These are phyloP conservation scores for Callospermophilus lateralis DNA, from an alignment of 2,113 vertebrate species.

Conservation along the genomic window DNA sequence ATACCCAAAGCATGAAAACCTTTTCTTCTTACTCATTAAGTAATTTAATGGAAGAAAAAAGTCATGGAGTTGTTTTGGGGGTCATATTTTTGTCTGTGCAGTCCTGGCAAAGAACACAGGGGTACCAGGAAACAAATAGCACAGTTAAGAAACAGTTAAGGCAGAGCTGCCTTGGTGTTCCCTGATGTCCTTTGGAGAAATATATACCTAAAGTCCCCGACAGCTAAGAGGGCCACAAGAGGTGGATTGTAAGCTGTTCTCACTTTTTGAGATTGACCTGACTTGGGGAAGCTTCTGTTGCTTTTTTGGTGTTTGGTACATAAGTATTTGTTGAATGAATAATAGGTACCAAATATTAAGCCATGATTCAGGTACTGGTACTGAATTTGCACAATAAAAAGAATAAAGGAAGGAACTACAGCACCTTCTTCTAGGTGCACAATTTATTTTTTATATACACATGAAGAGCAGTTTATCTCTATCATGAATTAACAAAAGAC, in stretches of 20 bases:
- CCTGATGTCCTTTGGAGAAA: constrained; percentile 22
- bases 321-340: constrained; percentile 42
- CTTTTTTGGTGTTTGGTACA: not conserved
- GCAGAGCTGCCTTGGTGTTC: not conserved
- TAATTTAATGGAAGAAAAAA: constrained; percentile 19
- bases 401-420: constrained; percentile 26
- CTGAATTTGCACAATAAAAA: constrained; percentile 41
- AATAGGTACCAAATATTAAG: constrained; percentile 43
- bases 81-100: not conserved
- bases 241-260: not conserved
- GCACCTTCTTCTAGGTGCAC: not conserved
- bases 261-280: not conserved
- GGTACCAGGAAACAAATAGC: not conserved
- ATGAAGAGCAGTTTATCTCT: constrained; percentile 18
- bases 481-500: constrained; percentile 6
- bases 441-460: constrained; percentile 2
- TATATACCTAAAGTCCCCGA: not conserved
- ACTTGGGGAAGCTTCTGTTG: not conserved
- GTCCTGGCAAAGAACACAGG: not conserved
- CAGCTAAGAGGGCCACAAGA: not conserved
- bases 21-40: constrained; percentile 30
- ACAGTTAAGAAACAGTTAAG: not conserved
- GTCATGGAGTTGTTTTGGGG: not conserved
- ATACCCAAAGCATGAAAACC: not conserved
- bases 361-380: constrained; percentile 11